phyloP scores from a whole-genome alignment of 2,888 invertebrate genomes.

The Tyria jacobaeae region DNA sequence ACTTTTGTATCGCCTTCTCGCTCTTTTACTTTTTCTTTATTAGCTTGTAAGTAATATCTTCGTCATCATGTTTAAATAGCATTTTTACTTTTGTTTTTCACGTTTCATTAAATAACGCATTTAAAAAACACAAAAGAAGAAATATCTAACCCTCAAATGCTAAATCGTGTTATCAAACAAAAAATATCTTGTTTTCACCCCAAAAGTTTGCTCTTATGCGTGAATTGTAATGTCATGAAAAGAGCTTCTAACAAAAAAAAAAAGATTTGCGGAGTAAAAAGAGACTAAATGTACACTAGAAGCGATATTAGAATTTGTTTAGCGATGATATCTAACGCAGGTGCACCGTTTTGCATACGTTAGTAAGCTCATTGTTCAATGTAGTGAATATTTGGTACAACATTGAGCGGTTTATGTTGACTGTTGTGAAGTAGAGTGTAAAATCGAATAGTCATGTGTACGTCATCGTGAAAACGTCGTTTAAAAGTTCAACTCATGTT shows the following conservation, averaged over 20 bases:
- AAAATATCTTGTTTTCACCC: conserved; percentile 40
- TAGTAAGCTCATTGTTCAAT: neutral
- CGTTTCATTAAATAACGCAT: neutral
- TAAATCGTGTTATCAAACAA: conserved; percentile 35
- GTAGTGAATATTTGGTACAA: conserved; percentile 8
- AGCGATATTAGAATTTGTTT: conserved; percentile 59
- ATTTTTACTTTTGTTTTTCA: neutral
- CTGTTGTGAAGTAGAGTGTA: neutral
- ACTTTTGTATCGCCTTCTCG: neutral
- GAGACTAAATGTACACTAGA: conserved; percentile 48
- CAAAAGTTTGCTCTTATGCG: conserved; percentile 37
- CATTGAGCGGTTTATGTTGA: neutral
- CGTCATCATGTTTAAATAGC: neutral
- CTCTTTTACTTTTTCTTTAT: neutral
- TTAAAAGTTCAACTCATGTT: no score
- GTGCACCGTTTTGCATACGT: conserved; percentile 62
- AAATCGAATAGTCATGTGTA: no score
- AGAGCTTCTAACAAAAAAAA: conserved; percentile 13
- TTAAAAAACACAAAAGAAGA: neutral
- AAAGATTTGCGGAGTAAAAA: conserved; percentile 19
- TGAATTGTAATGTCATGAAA: conserved; percentile 20
- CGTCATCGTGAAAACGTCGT: no score
- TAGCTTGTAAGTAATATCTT: neutral
- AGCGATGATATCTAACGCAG: conserved; percentile 52
- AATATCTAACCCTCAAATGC: conserved; percentile 22